These are phyloP conservation scores for Arrhamphus sclerolepis DNA, from an alignment of 2,797 vertebrate genomes.

Conservation along the genomic window DNA sequence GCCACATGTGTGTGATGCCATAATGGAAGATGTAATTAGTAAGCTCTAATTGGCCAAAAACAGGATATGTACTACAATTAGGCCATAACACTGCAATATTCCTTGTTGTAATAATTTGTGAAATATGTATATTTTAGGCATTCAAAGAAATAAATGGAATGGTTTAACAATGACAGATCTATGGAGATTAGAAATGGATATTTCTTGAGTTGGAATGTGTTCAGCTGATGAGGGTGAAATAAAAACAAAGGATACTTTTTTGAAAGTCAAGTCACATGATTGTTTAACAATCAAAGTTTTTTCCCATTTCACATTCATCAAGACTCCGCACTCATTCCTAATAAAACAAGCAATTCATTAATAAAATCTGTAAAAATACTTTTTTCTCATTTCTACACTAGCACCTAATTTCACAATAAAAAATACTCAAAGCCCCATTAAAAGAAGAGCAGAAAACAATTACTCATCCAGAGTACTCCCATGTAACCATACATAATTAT, in stretches of 20 bases:
- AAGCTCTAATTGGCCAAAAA: constrained; percentile 67
- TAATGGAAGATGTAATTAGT: constrained; percentile 28
- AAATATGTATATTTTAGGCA: constrained; percentile 85
- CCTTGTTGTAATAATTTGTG: constrained; percentile 81
- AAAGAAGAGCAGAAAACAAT: constrained; percentile 8
- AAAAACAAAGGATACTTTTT: constrained; percentile 56
- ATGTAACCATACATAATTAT: constrained; percentile 16
- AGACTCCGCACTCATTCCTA: constrained; percentile 72
- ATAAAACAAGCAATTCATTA: constrained; percentile 70
- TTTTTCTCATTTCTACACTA: constrained; percentile 64
- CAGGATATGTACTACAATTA: constrained; percentile 57
- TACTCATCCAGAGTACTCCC: constrained; percentile 21
- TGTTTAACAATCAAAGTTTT: constrained; percentile 65
- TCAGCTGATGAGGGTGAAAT: constrained; percentile 37
- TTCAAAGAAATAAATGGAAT: constrained; percentile 81
- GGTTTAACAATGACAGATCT: constrained; percentile 73
- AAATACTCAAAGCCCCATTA: constrained; percentile 29
- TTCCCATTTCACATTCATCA: constrained; percentile 63
- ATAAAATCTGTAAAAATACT: constrained; percentile 78
- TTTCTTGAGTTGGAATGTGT: constrained; percentile 57
- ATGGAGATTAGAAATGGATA: constrained; percentile 49
- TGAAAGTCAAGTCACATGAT: constrained; percentile 56
- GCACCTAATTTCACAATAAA: constrained; percentile 52
- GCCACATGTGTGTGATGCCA: constrained; percentile 57
- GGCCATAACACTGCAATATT: constrained; percentile 74